Evolutionary conservation across 2,888 invertebrate genomes (phyloP).

Genomic region (Iselma pallidipennis): DNA sequence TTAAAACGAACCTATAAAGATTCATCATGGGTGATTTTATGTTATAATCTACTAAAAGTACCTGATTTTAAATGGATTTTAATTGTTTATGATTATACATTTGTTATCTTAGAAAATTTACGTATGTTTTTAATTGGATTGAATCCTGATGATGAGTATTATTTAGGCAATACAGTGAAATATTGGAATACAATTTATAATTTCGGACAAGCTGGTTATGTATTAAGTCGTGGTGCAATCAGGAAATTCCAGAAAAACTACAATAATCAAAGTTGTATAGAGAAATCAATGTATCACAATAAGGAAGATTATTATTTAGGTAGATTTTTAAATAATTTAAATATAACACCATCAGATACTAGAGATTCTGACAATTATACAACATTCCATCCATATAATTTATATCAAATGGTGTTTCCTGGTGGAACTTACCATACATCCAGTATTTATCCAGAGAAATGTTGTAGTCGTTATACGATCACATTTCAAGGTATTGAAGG

Average conservation of each 20-base stretch:
- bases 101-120: slow-evolving; percentile 62
- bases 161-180: slow-evolving; percentile 61
- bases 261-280: slow-evolving; percentile 47
- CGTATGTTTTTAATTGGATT: slow-evolving; percentile 58
- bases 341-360: slow-evolving; percentile 59
- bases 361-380: slow-evolving; percentile 57
- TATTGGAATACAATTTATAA: slow-evolving; percentile 63
- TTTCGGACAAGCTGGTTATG: slow-evolving; percentile 61
- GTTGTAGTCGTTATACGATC: slow-evolving; percentile 59
- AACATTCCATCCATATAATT: slow-evolving; percentile 60
- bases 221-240: slow-evolving; percentile 55
- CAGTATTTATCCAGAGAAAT: slow-evolving; percentile 58
- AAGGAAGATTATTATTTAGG: slow-evolving; percentile 64
- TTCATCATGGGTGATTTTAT: slow-evolving; percentile 49
- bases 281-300: slow-evolving; percentile 59
- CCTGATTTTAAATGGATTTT: slow-evolving; percentile 58
- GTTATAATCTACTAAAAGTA: slow-evolving; percentile 39
- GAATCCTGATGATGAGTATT: slow-evolving; percentile 55
- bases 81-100: slow-evolving; percentile 60
- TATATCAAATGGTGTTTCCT: slow-evolving; percentile 53
- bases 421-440: slow-evolving; percentile 57
- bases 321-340: slow-evolving; percentile 58
- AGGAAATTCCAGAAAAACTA: slow-evolving; percentile 30
- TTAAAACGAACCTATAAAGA: slow-evolving; percentile 38
- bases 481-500: slow-evolving; percentile 60